Base-by-base conservation (phyloP, 2,797 vertebrate genomes). In the Adrianichthys oophorus region DNA sequence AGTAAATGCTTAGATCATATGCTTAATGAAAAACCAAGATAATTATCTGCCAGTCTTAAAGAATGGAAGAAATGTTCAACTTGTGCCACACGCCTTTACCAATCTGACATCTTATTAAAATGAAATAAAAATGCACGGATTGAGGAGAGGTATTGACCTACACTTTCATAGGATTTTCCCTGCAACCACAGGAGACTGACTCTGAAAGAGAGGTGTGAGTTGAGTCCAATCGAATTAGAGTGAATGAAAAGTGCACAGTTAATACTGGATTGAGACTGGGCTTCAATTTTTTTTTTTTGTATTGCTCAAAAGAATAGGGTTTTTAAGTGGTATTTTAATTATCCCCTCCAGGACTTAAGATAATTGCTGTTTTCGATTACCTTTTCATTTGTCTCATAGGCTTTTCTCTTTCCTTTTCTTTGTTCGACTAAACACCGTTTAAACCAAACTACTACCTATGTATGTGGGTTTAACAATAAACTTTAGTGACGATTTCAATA, bases 61-160 rank as follows among this genome's bases (percentile, higher is more conserved):
- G 55, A 66, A 48, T 48, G 19, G 64, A 19, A 16, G 50, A 51
- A 58, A 46, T 54, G 51, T 60, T 46, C 58, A 60, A 65, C 44
- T 29, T 58, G 15, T 64, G 49, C 58, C 16, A 40, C 17, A 17
- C 29, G 74, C 51, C 79, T 71, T 80, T 77, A 69, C 51, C 54
- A 66, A 56, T 37, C 50, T 61, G 77, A 84, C 76, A 82, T 60
- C 63, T 79, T 77, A 74, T 78, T 82, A 68, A 62, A 74, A n/a
- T 49, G 10, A 68, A 82, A 78, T 76, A 41, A 72, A 21, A 79
- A 82, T 70, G 68, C 53, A 65, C 61, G 17, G 49, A 65, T 73
- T 72, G 4, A 5, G 51, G 61, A 62, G 48, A 18, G 63, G 47
- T 37, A 69, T 59, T 76, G 73, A 82, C 59, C 52, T 49, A 18